These are phyloP conservation scores for Theretra japonica DNA, from an alignment of 2,888 invertebrate species.

Conservation along the genomic window DNA sequence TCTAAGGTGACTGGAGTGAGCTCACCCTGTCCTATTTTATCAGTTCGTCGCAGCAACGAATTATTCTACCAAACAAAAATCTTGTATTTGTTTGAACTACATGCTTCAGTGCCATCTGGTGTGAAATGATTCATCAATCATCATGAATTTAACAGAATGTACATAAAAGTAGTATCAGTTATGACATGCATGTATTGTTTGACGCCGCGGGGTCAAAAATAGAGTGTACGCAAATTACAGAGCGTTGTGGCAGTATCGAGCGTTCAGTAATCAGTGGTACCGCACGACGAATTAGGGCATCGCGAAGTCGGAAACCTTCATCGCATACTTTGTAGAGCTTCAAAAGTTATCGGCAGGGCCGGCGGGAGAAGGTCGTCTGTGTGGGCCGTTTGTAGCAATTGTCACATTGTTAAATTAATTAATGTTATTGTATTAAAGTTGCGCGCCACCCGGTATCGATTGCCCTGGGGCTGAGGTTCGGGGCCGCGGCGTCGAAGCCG, in stretches of 20 bases:
- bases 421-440: slow-evolving; percentile 55
- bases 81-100: no score
- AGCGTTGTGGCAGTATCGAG: no score
- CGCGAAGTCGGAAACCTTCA: slow-evolving; percentile 10
- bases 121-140: no score
- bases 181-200: no score
- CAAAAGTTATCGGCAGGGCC: slow-evolving; percentile 6
- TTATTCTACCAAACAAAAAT: no score
- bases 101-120: no score
- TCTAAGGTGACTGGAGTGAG: not conserved
- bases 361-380: not conserved
- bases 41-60: no score
- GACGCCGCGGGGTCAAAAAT: no score
- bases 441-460: slow-evolving; percentile 37
- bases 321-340: slow-evolving; percentile 25
- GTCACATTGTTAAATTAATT: slow-evolving; percentile 58
- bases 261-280: not conserved
- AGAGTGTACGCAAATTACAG: no score
- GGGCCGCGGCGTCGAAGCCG: slow-evolving; percentile 46
- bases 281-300: not conserved
- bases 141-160: no score
- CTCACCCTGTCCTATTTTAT: not conserved
- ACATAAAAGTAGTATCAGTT: no score
- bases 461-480: slow-evolving; percentile 33
- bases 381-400: not conserved